These are phyloP conservation scores for Cataglyphis rosenhaueri DNA, from an alignment of 2,888 invertebrate genomes.

Conservation along the genomic window DNA sequence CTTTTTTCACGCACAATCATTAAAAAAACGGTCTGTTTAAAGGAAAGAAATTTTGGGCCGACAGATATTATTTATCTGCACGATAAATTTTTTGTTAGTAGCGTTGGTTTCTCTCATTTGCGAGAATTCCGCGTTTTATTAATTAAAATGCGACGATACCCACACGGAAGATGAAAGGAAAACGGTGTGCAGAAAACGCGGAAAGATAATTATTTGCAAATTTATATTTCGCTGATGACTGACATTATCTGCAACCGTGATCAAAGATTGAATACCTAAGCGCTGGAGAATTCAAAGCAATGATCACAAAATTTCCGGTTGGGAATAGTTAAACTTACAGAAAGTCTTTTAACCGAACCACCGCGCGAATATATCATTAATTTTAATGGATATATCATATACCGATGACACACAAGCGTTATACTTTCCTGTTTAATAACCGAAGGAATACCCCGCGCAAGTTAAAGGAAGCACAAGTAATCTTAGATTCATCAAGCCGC, in stretches of 20 bases:
- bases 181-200: not conserved
- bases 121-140: not conserved
- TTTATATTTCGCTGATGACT: not conserved
- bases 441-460: not conserved
- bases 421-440: not conserved
- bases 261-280: slow-evolving; percentile 1
- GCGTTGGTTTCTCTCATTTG: not conserved
- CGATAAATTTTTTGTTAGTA: not conserved
- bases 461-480: not conserved
- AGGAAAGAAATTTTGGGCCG: not conserved
- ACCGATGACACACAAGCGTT: not conserved
- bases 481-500: not conserved
- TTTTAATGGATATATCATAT: not conserved
- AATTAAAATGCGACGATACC: not conserved
- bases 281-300: slow-evolving; percentile 7
- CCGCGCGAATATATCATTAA: slow-evolving; percentile 15
- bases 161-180: not conserved
- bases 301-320: not conserved
- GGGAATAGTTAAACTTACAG: not conserved
- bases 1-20: not conserved
- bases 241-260: not conserved
- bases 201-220: slow-evolving; percentile 8
- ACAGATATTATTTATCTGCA: not conserved
- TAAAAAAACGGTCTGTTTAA: not conserved
- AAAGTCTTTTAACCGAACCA: not conserved